Evolutionary conservation across 2,888 invertebrate genomes (phyloP).

Genomic region (Ichneumoninae sp.): DNA sequence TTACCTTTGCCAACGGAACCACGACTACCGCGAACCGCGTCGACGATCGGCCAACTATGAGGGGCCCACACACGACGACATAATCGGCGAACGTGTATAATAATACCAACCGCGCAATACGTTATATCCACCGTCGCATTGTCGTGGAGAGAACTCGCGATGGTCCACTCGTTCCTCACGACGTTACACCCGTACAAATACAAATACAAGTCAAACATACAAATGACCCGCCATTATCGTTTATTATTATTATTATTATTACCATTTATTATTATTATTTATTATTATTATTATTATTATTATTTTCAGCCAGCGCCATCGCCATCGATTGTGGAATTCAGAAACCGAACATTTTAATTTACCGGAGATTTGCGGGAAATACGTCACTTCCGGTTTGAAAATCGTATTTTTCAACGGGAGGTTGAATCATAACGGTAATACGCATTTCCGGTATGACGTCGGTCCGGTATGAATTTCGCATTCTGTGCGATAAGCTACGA

Average conservation of each 20-base stretch:
- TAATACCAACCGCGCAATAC: conserved; percentile 56
- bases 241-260: conserved; percentile 1
- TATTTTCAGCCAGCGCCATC: no score
- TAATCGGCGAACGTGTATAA: conserved; percentile 68
- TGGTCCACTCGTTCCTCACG: conserved; percentile 20
- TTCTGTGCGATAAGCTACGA: no score
- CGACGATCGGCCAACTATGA: conserved; percentile 26
- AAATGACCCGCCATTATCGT: conserved; percentile 14
- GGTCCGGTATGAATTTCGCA: no score
- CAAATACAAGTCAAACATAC: conserved; percentile 15
- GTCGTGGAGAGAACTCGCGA: conserved; percentile 32
- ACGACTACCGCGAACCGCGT: conserved; percentile 48
- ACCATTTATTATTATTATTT: background rate
- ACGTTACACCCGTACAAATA: conserved; percentile 19
- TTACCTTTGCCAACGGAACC: conserved; percentile 69
- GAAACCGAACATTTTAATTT: no score
- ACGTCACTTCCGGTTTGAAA: no score
- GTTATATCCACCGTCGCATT: conserved; percentile 61
- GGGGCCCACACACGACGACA: conserved; percentile 70
- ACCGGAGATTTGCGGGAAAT: no score
- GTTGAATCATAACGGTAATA: no score
- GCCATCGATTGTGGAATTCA: no score
- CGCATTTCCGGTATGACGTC: no score
- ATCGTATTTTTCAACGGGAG: no score
- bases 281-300: no score